Percentiles rank a stretch among this genome's conserved stretches.
Conservation (phyloP, 2,888 invertebrate species). For the Himalopsyche anomala region DNA sequence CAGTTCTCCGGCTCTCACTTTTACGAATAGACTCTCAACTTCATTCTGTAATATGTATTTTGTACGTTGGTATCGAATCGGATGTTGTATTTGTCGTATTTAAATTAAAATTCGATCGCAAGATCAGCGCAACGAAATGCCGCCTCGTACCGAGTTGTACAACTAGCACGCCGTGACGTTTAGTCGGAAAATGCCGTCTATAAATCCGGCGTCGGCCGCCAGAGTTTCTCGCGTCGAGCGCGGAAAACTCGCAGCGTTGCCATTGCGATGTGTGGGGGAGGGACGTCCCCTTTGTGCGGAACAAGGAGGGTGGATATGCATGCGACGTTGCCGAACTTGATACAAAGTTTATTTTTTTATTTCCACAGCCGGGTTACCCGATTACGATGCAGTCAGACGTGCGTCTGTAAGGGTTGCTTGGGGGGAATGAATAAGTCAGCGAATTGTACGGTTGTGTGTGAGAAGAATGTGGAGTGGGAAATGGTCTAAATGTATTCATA, state of each 20-base stretch:
- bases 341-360: slow-evolving; percentile 55
- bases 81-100: not conserved
- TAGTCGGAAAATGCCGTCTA: slow-evolving; percentile 59
- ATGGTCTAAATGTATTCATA: slow-evolving; percentile 16
- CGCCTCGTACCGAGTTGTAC: slow-evolving; percentile 46
- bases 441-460: slow-evolving; percentile 27
- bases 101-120: not conserved
- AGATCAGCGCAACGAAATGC: slow-evolving; percentile 17
- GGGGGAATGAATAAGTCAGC: slow-evolving; percentile 51
- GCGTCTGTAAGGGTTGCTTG: slow-evolving; percentile 44
- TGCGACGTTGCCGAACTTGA: slow-evolving; percentile 64
- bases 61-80: not conserved
- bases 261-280: slow-evolving; percentile 31
- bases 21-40: not conserved
- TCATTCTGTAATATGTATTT: not conserved
- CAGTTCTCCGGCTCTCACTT: not conserved
- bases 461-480: not conserved
- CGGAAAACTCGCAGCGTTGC: slow-evolving; percentile 8
- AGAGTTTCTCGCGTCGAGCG: slow-evolving; percentile 56
- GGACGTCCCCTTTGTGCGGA: slow-evolving; percentile 45
- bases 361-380: slow-evolving; percentile 54
- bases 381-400: slow-evolving; percentile 61
- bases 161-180: slow-evolving; percentile 58
- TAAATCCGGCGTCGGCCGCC: slow-evolving; percentile 49
- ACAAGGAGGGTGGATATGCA: slow-evolving; percentile 59